Evolutionary conservation across 2,113 vertebrate species (phyloP), one percentile per base, ranked within the genome.

Genomic region (Mormyrus iriodes): DNA sequence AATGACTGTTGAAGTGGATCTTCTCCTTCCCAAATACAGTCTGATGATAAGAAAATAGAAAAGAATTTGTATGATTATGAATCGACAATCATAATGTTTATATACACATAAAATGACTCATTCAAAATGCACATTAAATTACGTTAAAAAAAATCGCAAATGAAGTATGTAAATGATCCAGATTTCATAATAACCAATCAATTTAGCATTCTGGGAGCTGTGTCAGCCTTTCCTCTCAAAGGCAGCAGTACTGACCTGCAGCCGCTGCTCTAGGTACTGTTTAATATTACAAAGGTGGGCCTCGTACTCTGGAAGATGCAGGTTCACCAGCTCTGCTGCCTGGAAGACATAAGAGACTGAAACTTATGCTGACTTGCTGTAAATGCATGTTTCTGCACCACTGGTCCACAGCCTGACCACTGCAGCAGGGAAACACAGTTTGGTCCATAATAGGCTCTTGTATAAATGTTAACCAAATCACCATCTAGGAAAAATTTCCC

Each of bases 321-420:
- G 88, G n/a, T 89, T 95, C 91, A 99, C 98, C 90, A 99, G 93
- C 85, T 99, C 97, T 3, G 98, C 98, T 4, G 98, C 98, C 98
- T 99, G 79, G 69, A 2, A 58, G 58, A 93, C 55, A 93, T 76
- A 93, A 24, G 83, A 90, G 12, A 87, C 13, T 89, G 51, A 2
- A 49, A 13, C 49, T 2, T 61, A 87, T 61, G 6, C 79, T n/a
- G 21, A 44, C 21, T 65, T 65, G n/a, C 58, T 27, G 24, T 27
- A 65, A 65, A 65, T 65, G 9, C 9, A 65, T 2, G 2, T 61
- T 61, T 35, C 13, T 39, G 69, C 35, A 42, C 73, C 35, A 42
- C 61, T 69, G 61, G n/a, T 31, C 46, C 61, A 69, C 61, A 69
- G 61, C n/a, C n/a, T 31, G n/a, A 31, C 10, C 8, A 65, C 9